Conservation (phyloP, 2,888 invertebrate genomes). For the Sphecodes monilicornis region DNA sequence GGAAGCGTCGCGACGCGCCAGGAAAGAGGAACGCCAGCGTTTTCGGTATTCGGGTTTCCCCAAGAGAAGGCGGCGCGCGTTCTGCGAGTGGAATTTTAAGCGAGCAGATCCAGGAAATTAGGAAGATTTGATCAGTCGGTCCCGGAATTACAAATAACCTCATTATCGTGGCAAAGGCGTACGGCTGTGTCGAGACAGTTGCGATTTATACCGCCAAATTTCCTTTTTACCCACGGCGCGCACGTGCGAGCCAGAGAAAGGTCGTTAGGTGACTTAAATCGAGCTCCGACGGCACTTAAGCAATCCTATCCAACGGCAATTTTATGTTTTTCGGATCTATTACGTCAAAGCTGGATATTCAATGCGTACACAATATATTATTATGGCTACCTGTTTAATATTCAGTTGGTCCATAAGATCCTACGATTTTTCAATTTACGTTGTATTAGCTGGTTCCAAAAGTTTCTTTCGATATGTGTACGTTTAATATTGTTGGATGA, state of each 20-base stretch:
- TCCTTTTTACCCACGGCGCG: constrained; percentile 60
- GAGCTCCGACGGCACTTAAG: constrained; percentile 24
- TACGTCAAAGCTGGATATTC: background rate
- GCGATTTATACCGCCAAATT: constrained; percentile 72
- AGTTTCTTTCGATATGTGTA: too few relatives aligned
- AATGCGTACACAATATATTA: background rate
- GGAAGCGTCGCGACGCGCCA: background rate
- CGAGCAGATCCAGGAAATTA: constrained; percentile 78
- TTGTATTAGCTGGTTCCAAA: too few relatives aligned
- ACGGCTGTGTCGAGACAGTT: constrained; percentile 35
- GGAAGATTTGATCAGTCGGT: constrained; percentile 78
- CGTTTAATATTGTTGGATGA: too few relatives aligned
- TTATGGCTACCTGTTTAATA: too few relatives aligned
- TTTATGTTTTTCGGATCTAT: background rate
- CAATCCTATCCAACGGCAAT: background rate
- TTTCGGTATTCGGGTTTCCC: constrained; percentile 16
- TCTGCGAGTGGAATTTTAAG: constrained; percentile 75
- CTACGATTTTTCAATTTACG: too few relatives aligned
- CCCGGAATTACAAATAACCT: constrained; percentile 79
- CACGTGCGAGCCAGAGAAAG: constrained; percentile 25
- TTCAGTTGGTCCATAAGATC: too few relatives aligned
- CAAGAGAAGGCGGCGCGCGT: constrained; percentile 36
- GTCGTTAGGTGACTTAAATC: constrained; percentile 65
- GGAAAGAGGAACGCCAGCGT: constrained; percentile 19
- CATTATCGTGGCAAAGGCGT: constrained; percentile 70